phyloP scores from a whole-genome alignment of 2,113 vertebrate genomes.

The Nibea albiflora region DNA sequence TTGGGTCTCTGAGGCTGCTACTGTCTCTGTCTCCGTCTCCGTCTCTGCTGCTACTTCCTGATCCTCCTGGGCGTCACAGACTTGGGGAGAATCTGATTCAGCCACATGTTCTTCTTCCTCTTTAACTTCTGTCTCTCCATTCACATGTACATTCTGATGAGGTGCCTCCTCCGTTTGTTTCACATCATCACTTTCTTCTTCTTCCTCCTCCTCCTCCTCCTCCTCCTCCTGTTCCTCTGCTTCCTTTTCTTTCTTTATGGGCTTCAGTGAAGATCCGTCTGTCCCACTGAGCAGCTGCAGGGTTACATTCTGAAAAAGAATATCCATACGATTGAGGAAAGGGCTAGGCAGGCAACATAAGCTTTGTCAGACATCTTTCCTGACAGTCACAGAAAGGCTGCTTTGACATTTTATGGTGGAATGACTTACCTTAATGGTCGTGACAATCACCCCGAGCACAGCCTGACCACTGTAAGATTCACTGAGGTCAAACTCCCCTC shows the following conservation, averaged over 20 bases:
- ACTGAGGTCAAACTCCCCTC: conserved; percentile 90
- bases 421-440: conserved; percentile 91
- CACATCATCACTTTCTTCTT: conserved; percentile 36
- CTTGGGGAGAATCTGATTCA: neutral
- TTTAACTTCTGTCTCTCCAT: conserved; percentile 43
- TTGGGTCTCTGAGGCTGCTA: conserved; percentile 3
- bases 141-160: conserved; percentile 25
- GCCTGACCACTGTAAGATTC: conserved; percentile 89
- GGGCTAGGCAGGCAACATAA: neutral
- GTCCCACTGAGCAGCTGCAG: conserved; percentile 87
- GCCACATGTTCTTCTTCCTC: conserved; percentile 14
- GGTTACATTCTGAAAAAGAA: conserved; percentile 87
- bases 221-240: conserved; percentile 53
- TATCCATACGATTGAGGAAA: neutral
- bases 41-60: conserved; percentile 22
- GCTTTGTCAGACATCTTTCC: neutral
- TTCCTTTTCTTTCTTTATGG: conserved; percentile 65
- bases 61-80: conserved; percentile 25
- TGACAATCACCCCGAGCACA: conserved; percentile 88
- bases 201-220: conserved; percentile 5
- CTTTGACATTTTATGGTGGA: neutral
- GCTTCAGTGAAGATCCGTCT: conserved; percentile 49
- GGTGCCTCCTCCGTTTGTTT: conserved; percentile 28
- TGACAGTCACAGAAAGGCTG: neutral
- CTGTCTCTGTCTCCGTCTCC: neutral